Conservation (phyloP, 1,140 invertebrate species). For the Hormaphis cornu region DNA sequence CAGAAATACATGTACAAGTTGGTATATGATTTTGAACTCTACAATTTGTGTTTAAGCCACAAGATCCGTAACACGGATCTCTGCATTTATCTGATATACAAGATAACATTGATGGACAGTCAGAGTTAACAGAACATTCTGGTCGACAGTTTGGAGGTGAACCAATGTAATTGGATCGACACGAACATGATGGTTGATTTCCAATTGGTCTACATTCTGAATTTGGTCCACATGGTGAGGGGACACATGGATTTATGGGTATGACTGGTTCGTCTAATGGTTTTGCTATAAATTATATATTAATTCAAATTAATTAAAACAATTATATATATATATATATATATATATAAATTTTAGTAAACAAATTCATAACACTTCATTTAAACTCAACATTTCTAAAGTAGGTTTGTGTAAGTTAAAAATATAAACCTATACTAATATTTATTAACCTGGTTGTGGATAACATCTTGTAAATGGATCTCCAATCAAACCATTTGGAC, state of each 20-base stretch:
- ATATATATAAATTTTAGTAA: background rate
- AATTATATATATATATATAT: background rate
- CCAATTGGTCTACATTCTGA: constrained; percentile 44
- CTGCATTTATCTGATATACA: constrained; percentile 56
- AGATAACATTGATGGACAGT: constrained; percentile 47
- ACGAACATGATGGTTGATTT: constrained; percentile 50
- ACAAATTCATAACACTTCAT: no score
- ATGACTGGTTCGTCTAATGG: constrained; percentile 15
- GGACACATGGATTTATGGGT: constrained; percentile 38
- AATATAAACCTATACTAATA: background rate
- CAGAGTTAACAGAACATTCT: constrained; percentile 49
- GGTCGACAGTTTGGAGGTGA: constrained; percentile 50
- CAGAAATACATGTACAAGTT: constrained; percentile 56
- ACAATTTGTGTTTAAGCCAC: constrained; percentile 60
- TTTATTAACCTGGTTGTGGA: constrained; percentile 35
- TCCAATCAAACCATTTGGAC: constrained; percentile 43
- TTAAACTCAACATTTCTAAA: no score
- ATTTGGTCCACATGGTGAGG: constrained; percentile 46
- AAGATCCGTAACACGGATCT: constrained; percentile 60
- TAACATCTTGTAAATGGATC: constrained; percentile 45
- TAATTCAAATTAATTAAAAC: background rate
- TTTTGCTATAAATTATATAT: background rate
- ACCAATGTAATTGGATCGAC: constrained; percentile 48
- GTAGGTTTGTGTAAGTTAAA: background rate
- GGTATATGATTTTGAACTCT: constrained; percentile 66